Conservation (phyloP, 92 coral and sea anemone genomes). For the Epizoanthus scotinus region DNA sequence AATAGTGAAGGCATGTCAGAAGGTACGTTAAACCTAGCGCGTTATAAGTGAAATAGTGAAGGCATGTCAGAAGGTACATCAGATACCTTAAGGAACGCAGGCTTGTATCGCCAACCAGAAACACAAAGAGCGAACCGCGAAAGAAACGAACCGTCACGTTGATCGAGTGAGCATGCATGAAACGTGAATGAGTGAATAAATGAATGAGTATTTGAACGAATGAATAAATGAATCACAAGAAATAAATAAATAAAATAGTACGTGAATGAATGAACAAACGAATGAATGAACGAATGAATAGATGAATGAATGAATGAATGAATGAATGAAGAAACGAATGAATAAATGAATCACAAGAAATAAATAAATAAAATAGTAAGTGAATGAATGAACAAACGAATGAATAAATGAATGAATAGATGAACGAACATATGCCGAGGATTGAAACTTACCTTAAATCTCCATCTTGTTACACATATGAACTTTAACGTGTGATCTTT, state of each 20-base stretch:
- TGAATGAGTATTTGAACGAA: neutral
- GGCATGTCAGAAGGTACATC: too few species aligned
- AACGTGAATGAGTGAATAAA: neutral
- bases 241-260: neutral
- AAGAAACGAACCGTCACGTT: too few species aligned
- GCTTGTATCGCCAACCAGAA: too few species aligned
- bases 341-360: neutral
- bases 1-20: too few species aligned
- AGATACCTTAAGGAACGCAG: too few species aligned
- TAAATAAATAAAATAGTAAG: neutral
- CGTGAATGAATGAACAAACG: neutral
- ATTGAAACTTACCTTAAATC: slow-evolving; percentile 74
- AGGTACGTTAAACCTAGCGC: too few species aligned
- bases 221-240: neutral
- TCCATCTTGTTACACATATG: slow-evolving; percentile 94
- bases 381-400: neutral
- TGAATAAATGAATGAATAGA: neutral
- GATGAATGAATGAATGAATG: neutral
- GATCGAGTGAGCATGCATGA: neutral
- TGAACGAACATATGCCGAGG: too few species aligned
- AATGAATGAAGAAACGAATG: neutral
- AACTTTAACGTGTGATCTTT: slow-evolving; percentile 97
- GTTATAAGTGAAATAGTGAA: too few species aligned
- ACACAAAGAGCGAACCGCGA: too few species aligned
- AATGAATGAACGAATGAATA: neutral